phyloP scores from a whole-genome alignment of 2,113 vertebrate species.

The Petroica traversi region DNA sequence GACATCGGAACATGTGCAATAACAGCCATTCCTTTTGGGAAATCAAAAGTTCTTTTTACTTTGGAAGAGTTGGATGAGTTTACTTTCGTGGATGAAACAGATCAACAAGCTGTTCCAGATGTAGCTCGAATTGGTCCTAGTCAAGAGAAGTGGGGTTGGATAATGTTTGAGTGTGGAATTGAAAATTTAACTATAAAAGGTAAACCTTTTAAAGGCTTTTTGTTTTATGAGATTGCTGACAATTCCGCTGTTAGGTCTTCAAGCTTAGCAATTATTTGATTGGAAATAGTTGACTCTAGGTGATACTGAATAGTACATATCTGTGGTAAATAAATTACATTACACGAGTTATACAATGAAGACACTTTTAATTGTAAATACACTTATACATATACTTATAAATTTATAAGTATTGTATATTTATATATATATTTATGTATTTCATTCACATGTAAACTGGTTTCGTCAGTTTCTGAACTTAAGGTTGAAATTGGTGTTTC shows the following conservation, averaged over 20 bases:
- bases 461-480: background rate
- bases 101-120: slow-evolving; percentile 79
- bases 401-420: too few species aligned
- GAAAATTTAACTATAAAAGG: slow-evolving; percentile 98
- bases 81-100: slow-evolving; percentile 90
- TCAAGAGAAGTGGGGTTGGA: slow-evolving; percentile 98
- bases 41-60: slow-evolving; percentile 98
- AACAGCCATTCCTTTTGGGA: slow-evolving; percentile 97
- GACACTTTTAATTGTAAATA: background rate
- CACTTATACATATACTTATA: background rate
- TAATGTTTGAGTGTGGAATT: slow-evolving; percentile 99
- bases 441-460: background rate
- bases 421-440: too few species aligned
- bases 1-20: slow-evolving; percentile 94
- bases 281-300: background rate
- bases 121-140: slow-evolving; percentile 78
- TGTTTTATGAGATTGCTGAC: background rate
- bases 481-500: background rate
- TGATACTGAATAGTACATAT: background rate
- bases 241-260: background rate
- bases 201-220: slow-evolving; percentile 32
- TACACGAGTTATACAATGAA: background rate
- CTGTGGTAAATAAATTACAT: background rate
- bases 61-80: slow-evolving; percentile 96
- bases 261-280: background rate